A percentile compares a stretch with the other conserved stretches of the same genome.
These are phyloP conservation scores for Lysiphlebus fabarum DNA, from an alignment of 1,140 invertebrate genomes.

Conservation along the genomic window DNA sequence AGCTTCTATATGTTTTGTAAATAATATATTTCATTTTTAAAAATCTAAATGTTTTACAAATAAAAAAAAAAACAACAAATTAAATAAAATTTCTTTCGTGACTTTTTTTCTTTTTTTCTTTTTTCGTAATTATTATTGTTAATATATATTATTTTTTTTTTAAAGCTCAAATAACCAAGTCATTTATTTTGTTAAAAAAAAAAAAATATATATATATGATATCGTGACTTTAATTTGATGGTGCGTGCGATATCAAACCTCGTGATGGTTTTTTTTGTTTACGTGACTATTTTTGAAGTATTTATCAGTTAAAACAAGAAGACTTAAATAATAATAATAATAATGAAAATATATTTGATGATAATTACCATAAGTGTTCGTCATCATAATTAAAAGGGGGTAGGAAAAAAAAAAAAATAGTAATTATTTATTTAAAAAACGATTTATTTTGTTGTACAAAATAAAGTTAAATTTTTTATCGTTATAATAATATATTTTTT, in stretches of 20 bases:
- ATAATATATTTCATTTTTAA: not conserved
- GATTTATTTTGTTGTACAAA: too few relatives aligned
- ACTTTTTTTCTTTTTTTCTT: slow-evolving; percentile 23
- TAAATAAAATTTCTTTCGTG: slow-evolving; percentile 23
- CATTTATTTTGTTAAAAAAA: too few relatives aligned
- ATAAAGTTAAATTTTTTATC: too few relatives aligned
- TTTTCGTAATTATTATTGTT: slow-evolving; percentile 11
- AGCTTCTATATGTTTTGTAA: not conserved
- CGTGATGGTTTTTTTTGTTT: slow-evolving; percentile 11
- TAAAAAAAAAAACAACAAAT: slow-evolving; percentile 13
- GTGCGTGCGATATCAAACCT: not conserved
- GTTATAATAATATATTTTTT: too few relatives aligned
- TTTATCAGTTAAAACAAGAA: slow-evolving; percentile 5
- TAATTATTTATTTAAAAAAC: too few relatives aligned
- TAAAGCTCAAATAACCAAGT: not conserved
- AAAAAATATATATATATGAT: too few relatives aligned
- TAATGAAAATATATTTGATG: too few relatives aligned
- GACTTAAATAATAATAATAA: not conserved
- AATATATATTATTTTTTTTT: slow-evolving; percentile 19
- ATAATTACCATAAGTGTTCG: too few relatives aligned
- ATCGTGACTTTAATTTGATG: slow-evolving; percentile 6
- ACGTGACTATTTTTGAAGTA: slow-evolving; percentile 6
- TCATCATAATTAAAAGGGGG: too few relatives aligned
- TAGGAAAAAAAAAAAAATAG: too few relatives aligned
- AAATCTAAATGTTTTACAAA: not conserved